phyloP scores from a whole-genome alignment of 2,797 vertebrate species.

The Champsocephalus gunnari region DNA sequence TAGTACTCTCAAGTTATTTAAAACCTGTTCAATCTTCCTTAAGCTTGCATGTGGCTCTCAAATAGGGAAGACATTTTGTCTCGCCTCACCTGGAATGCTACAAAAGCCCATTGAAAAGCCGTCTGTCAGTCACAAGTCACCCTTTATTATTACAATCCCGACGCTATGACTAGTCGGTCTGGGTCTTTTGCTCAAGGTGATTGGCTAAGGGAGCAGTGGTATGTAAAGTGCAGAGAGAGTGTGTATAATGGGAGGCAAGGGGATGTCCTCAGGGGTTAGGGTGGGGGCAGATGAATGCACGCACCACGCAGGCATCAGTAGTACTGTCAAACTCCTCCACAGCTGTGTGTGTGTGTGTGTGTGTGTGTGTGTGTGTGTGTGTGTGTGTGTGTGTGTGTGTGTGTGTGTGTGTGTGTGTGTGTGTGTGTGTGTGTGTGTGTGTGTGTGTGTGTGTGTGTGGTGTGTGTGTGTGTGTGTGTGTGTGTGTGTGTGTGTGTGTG shows the following conservation, averaged over 20 bases:
- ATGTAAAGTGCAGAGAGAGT: constrained; percentile 57
- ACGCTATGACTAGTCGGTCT: constrained; percentile 64
- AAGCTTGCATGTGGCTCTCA: constrained; percentile 19
- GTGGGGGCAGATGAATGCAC: constrained; percentile 67
- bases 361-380: constrained; percentile 27
- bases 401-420: neutral
- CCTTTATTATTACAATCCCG: constrained; percentile 23
- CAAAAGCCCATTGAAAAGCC: constrained; percentile 31
- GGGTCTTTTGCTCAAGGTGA: constrained; percentile 66
- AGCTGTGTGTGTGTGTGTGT: constrained; percentile 38
- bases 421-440: neutral
- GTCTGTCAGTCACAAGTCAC: constrained; percentile 57
- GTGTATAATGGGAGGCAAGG: constrained; percentile 50
- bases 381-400: constrained; percentile 18
- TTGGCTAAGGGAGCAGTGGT: constrained; percentile 53
- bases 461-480: constrained; percentile 27
- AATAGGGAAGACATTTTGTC: constrained; percentile 41
- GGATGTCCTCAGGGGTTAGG: constrained; percentile 79
- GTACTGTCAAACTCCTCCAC: constrained; percentile 59
- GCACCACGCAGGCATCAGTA: constrained; percentile 58
- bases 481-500: constrained; percentile 27
- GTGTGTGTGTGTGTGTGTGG: neutral
- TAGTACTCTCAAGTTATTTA: constrained; percentile 1
- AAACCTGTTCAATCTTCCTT: constrained; percentile 12
- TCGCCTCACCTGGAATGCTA: constrained; percentile 64